Evolutionary conservation across 2,888 invertebrate species (phyloP), one percentile per base, ranked within the genome.

Genomic region (Bombyx huttoni): DNA sequence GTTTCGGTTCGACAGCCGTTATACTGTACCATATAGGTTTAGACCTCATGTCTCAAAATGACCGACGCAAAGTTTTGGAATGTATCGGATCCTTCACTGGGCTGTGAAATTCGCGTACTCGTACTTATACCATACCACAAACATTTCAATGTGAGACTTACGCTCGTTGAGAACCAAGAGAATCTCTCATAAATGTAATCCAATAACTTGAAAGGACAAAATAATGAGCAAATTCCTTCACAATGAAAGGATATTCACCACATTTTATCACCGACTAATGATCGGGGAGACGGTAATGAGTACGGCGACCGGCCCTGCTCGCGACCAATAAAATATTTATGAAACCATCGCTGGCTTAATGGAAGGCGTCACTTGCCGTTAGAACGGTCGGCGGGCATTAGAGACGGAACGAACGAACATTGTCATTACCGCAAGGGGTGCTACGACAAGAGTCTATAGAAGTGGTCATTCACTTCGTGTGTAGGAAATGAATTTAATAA

Each of bases 311-410:
- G 64, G 68, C 72, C 69, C 68, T 67, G 68, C 66, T 74, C 73
- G 65, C 72, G 68, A 75, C 80, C 84, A 84, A 83, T 85, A 83
- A 84, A 81, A 78, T 84, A 84, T 85, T 84, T 84, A 84, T 84
- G 83, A 81, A 82, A 81, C 71, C 78, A 68, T 75, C 79, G 76
- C 66, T 58, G 59, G 65, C 60, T 70, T 84, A 85, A 85, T 85
- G 81, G 79, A 73, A 70, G 70, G 74, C 75, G 81, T 78, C 80
- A 81, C 68, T 73, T 63, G 64, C 40, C 60, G 63, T 63, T 69
- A 69, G 69, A 69, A 67, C 65, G 70, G 67, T 73, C 75, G 66
- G 65, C 65, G 63, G 66, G 67, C 68, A 72, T 73, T 75, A 74
- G 52, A 52, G 54, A 61, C 65, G 66, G 66, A 64, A 40, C 61